Conservation (phyloP, 2,797 vertebrate genomes). For the Lemur catta region DNA sequence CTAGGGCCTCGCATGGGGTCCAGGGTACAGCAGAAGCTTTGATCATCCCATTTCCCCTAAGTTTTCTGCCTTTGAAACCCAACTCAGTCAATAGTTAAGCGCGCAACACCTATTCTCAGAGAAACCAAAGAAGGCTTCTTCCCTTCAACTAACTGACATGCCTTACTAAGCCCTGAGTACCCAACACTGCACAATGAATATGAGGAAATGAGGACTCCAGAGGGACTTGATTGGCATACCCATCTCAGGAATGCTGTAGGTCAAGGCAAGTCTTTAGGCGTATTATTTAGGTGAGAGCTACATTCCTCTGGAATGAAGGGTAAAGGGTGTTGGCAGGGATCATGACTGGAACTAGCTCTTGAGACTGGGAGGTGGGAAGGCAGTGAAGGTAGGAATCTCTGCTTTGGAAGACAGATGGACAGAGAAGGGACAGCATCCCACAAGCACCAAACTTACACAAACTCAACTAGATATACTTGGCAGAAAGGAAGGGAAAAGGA, state of each 20-base stretch:
- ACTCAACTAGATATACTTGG: background rate
- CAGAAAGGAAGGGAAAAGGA: background rate
- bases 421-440: background rate
- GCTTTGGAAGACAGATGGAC: background rate
- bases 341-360: background rate
- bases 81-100: background rate
- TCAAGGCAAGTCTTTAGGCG: background rate
- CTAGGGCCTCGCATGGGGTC: background rate
- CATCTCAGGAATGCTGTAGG: background rate
- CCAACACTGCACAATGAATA: background rate
- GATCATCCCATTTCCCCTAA: background rate
- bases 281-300: background rate
- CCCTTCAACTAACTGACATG: background rate
- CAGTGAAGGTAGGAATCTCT: background rate
- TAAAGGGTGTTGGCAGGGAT: background rate
- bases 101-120: background rate
- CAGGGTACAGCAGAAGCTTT: background rate
- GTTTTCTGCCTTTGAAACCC: slow-evolving; percentile 17
- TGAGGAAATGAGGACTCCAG: background rate
- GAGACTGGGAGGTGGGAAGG: background rate
- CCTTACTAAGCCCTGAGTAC: background rate
- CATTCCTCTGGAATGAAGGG: background rate
- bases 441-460: background rate
- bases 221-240: background rate
- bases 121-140: background rate